Percentiles rank a stretch among this genome's conserved stretches.
Conservation (phyloP, 2,888 invertebrate genomes). For the Acanthopleura granulata region DNA sequence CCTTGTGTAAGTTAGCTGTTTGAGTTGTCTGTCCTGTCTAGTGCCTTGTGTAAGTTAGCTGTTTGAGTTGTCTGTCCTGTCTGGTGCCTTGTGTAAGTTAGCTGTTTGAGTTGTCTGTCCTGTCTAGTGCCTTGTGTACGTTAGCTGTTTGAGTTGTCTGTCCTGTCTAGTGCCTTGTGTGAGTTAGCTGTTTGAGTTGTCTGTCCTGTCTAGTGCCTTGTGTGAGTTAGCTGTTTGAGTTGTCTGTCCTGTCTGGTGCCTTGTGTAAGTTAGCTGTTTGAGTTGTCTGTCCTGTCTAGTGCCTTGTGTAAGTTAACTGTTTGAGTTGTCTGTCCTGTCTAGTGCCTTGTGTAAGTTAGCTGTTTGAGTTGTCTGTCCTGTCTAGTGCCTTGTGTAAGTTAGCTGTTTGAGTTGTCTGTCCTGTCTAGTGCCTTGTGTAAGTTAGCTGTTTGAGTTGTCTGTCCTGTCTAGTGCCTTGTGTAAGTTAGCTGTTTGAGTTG, state of each 20-base stretch:
- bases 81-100: slow-evolving; percentile 9
- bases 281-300: slow-evolving; percentile 11
- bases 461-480: neutral
- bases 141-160: too few relatives aligned
- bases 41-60: slow-evolving; percentile 11
- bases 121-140: slow-evolving; percentile 9
- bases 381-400: slow-evolving; percentile 10
- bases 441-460: too few relatives aligned
- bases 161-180: slow-evolving; percentile 3
- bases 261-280: neutral
- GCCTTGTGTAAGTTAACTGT: slow-evolving; percentile 5
- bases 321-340: too few relatives aligned
- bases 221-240: too few relatives aligned
- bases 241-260: slow-evolving; percentile 10
- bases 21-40: too few relatives aligned
- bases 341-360: slow-evolving; percentile 10
- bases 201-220: neutral
- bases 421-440: slow-evolving; percentile 13
- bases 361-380: too few relatives aligned
- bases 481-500: too few relatives aligned
- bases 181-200: too few relatives aligned
- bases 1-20: slow-evolving; percentile 9
- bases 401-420: too few relatives aligned
- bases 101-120: too few relatives aligned
- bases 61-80: too few relatives aligned